phyloP scores from a whole-genome alignment of 37 sponge, comb jelly and placozoan genomes.

The Geodia barretti region DNA sequence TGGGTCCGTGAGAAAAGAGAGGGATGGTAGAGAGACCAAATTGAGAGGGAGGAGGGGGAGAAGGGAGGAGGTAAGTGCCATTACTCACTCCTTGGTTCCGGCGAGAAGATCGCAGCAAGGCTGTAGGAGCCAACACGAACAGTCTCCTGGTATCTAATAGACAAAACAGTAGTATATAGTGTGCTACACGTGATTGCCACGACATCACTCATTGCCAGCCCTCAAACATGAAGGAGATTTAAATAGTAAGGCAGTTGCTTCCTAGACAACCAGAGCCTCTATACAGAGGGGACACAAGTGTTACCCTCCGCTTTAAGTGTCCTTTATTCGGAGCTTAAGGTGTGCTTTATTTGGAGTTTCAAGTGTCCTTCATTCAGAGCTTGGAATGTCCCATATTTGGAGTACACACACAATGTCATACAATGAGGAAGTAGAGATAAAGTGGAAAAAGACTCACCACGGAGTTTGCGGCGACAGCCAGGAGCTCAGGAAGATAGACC shows the following conservation, averaged over 20 bases:
- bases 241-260: too few species aligned
- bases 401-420: background rate
- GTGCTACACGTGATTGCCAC: too few species aligned
- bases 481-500: constrained; percentile 46
- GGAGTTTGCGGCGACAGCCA: background rate
- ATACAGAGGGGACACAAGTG: too few species aligned
- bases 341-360: background rate
- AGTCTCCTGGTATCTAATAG: background rate
- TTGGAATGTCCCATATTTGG: background rate
- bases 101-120: background rate
- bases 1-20: too few species aligned
- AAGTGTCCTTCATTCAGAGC: background rate
- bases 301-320: too few species aligned
- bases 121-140: background rate
- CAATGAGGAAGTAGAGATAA: background rate
- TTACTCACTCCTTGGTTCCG: background rate
- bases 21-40: background rate
- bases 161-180: background rate
- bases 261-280: too few species aligned
- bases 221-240: too few species aligned
- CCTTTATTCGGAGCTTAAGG: background rate
- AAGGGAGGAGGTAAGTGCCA: background rate
- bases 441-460: background rate
- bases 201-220: too few species aligned
- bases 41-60: too few species aligned